phyloP scores from a whole-genome alignment of 2,888 invertebrate species.

The Eupithecia pulchellata region DNA sequence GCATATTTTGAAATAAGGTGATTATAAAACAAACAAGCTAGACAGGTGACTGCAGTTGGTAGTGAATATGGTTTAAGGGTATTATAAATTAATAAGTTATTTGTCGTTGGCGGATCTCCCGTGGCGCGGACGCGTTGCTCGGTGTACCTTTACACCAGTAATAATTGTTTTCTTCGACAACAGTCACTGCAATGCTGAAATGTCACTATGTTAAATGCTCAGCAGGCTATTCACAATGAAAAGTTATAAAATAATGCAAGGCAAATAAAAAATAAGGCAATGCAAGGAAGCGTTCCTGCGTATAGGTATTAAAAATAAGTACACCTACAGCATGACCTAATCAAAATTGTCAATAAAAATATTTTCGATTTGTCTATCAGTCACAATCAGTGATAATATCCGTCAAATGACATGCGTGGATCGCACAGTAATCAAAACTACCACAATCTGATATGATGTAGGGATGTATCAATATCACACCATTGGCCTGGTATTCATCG shows the following conservation, averaged over 20 bases:
- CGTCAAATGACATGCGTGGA: constrained; percentile 40
- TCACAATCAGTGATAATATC: constrained; percentile 52
- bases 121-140: constrained; percentile 57
- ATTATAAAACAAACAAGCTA: constrained; percentile 79
- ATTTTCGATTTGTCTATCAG: constrained; percentile 21
- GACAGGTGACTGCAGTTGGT: constrained; percentile 78
- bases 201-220: constrained; percentile 10
- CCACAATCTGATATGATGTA: constrained; percentile 40
- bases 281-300: background rate
- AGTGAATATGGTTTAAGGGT: constrained; percentile 74
- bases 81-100: constrained; percentile 83
- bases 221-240: constrained; percentile 3
- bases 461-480: constrained; percentile 42
- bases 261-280: background rate
- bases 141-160: constrained; percentile 52
- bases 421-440: constrained; percentile 40
- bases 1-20: constrained; percentile 70
- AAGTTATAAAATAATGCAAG: background rate
- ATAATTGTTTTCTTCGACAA: constrained; percentile 55
- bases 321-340: background rate
- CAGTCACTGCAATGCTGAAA: constrained; percentile 38
- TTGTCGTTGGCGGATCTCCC: constrained; percentile 67
- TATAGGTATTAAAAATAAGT: background rate
- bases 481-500: constrained; percentile 30
- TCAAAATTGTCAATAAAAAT: background rate